Percentiles rank a stretch among this genome's conserved stretches.
phyloP scores from a whole-genome alignment of 2,113 vertebrate genomes.

The Pristiophorus japonicus region DNA sequence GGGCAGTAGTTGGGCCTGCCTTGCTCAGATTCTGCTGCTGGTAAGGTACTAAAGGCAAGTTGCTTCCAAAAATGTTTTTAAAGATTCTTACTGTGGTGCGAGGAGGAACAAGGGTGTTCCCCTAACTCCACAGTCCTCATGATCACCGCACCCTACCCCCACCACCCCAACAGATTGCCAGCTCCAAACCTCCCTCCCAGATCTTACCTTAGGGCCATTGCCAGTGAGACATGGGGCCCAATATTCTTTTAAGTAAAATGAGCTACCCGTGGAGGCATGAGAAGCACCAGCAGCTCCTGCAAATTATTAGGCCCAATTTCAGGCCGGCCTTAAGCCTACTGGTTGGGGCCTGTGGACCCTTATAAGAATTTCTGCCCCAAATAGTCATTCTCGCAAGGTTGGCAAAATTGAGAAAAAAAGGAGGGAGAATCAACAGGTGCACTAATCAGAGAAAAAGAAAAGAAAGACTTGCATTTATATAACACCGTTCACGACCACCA shows the following conservation, averaged over 20 bases:
- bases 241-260: not conserved
- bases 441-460: not conserved
- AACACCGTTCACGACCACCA: too few species aligned
- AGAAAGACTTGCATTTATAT: too few species aligned
- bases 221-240: not conserved
- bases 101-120: too few species aligned
- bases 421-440: not conserved
- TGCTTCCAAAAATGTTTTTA: not conserved
- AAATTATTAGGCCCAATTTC: not conserved
- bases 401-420: not conserved
- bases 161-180: not conserved
- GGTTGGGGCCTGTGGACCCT: not conserved
- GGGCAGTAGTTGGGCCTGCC: not conserved
- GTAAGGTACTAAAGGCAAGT: not conserved
- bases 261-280: not conserved
- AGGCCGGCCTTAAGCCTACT: not conserved
- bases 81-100: not conserved
- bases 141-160: too few species aligned
- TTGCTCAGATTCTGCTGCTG: not conserved
- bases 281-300: not conserved
- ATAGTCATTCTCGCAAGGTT: not conserved
- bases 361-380: not conserved
- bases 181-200: not conserved
- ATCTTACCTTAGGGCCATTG: not conserved
- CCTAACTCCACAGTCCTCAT: not conserved